Percentiles rank a stretch among this genome's conserved stretches.
These are phyloP conservation scores for Oreochromis grahami DNA, from an alignment of 2,797 vertebrate species.

Conservation along the genomic window DNA sequence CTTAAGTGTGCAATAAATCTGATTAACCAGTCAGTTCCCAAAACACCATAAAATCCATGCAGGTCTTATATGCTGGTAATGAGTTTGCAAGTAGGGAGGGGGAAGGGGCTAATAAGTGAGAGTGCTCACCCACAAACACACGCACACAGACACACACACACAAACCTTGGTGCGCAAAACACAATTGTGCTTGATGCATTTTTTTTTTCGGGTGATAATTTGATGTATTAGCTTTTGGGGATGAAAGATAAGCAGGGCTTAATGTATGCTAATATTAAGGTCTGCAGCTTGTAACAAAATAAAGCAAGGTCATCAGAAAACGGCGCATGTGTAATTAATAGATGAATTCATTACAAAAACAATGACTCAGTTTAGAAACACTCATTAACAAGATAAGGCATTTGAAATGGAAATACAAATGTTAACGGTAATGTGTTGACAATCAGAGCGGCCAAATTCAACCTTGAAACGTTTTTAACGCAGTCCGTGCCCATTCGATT, in stretches of 20 bases:
- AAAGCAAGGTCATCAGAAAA: conserved; percentile 70
- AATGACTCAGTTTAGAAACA: conserved; percentile 58
- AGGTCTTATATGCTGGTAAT: conserved; percentile 72
- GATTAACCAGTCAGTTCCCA: conserved; percentile 78
- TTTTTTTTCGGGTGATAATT: conserved; percentile 51
- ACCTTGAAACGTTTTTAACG: conserved; percentile 28
- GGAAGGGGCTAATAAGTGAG: conserved; percentile 46
- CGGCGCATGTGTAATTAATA: conserved; percentile 63
- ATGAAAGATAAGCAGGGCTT: conserved; percentile 70
- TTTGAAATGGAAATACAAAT: conserved; percentile 56
- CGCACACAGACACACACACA: neutral
- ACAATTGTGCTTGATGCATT: conserved; percentile 16
- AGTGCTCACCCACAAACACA: conserved; percentile 50
- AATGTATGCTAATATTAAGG: conserved; percentile 73
- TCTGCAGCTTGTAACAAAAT: conserved; percentile 60
- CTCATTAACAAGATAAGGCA: conserved; percentile 63
- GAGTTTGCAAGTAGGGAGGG: conserved; percentile 64
- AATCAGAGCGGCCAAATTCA: conserved; percentile 20
- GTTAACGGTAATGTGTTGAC: conserved; percentile 37
- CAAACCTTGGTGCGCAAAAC: neutral
- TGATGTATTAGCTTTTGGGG: conserved; percentile 62
- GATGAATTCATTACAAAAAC: conserved; percentile 67
- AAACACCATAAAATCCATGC: conserved; percentile 76
- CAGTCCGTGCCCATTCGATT: conserved; percentile 31
- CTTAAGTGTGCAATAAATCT: conserved; percentile 80